phyloP scores from a whole-genome alignment of 2,113 vertebrate species.

The Proterorhinus semilunaris region DNA sequence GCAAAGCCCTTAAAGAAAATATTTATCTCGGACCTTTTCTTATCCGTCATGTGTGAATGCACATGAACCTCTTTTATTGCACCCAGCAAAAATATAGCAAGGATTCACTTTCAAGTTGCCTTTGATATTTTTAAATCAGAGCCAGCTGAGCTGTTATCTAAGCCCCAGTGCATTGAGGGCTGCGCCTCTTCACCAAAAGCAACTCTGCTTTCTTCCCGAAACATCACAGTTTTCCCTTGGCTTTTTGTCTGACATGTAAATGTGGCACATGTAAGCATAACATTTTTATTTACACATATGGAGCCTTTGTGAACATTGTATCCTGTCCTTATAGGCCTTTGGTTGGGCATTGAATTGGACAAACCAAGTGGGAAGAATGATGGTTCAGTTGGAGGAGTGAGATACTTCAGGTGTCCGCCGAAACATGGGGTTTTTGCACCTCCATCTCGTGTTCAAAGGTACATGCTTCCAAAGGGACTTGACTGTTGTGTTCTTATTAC shows the following conservation, averaged over 20 bases:
- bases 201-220: neutral
- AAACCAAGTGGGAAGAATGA: conserved; percentile 94
- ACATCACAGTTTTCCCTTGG: conserved; percentile 12
- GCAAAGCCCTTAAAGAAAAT: conserved; percentile 27
- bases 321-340: conserved; percentile 78
- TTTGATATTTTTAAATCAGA: conserved; percentile 49
- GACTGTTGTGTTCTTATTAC: neutral
- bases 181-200: conserved; percentile 2
- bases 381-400: conserved; percentile 88
- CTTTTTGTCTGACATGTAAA: conserved; percentile 11
- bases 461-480: conserved; percentile 34
- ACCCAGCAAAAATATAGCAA: conserved; percentile 22
- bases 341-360: conserved; percentile 94
- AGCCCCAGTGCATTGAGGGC: neutral
- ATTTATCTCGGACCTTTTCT: conserved; percentile 24
- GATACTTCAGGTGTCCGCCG: conserved; percentile 90
- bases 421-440: conserved; percentile 95
- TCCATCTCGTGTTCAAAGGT: conserved; percentile 93
- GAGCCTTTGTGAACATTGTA: neutral
- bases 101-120: conserved; percentile 34
- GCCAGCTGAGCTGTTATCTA: conserved; percentile 17
- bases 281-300: neutral
- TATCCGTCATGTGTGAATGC: conserved; percentile 39
- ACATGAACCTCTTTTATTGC: conserved; percentile 28
- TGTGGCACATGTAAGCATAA: neutral